Evolutionary conservation across 1,140 invertebrate genomes (phyloP).

Genomic region (Macrobrachium rosenbergii): DNA sequence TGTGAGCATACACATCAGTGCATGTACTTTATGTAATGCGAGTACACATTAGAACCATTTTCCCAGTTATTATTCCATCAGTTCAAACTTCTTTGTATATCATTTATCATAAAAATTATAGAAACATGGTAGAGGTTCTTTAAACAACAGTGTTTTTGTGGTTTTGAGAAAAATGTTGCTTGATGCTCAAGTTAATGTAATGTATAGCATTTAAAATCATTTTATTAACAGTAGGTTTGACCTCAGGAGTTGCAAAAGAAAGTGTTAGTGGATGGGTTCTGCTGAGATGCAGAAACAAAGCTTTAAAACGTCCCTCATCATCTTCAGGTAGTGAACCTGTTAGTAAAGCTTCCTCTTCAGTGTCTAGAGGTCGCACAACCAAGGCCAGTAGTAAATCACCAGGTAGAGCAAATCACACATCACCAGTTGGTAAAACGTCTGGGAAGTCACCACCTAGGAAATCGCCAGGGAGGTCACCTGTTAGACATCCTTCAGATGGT

Average conservation of each 20-base stretch:
- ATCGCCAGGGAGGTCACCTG: constrained; percentile 34
- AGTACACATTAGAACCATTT: no score
- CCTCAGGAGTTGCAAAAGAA: constrained; percentile 40
- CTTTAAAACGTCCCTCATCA: constrained; percentile 40
- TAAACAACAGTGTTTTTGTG: no score
- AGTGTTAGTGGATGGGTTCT: constrained; percentile 30
- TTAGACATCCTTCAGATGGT: constrained; percentile 14
- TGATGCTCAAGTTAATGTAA: no score
- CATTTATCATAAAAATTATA: no score
- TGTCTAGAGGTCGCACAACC: constrained; percentile 34
- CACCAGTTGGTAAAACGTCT: constrained; percentile 19
- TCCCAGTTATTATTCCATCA: no score
- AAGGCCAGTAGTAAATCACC: constrained; percentile 49
- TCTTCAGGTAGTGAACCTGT: constrained; percentile 34
- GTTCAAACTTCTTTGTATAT: no score
- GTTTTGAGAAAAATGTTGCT: no score
- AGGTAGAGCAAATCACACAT: constrained; percentile 33
- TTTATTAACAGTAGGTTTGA: background rate
- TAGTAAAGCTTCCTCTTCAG: constrained; percentile 33
- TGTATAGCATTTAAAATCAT: background rate
- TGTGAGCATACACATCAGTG: no score
- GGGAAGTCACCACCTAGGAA: constrained; percentile 36
- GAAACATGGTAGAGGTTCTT: no score
- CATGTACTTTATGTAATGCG: no score
- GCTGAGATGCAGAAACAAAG: constrained; percentile 21